phyloP scores from a whole-genome alignment of 2,888 invertebrate species.

The Congeria kusceri region DNA sequence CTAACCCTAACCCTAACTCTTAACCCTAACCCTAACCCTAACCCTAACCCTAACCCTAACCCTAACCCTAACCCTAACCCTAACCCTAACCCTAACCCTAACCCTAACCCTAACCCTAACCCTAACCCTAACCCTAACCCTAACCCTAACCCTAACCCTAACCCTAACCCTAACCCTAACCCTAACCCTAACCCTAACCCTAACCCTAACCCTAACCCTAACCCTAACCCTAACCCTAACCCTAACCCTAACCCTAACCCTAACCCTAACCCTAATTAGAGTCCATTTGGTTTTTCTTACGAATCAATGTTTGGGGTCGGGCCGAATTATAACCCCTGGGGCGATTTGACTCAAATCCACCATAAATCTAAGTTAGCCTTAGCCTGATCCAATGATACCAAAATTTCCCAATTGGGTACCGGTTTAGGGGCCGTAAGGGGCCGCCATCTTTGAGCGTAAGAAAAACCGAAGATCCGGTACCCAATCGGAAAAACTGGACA shows the following conservation, averaged over 20 bases:
- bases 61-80: conserved; percentile 44
- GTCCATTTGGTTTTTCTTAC: too few species aligned
- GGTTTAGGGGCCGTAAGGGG: too few species aligned
- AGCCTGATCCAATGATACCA: too few species aligned
- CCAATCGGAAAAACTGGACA: too few species aligned
- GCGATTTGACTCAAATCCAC: too few species aligned
- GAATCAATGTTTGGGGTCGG: too few species aligned
- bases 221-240: conserved; percentile 17
- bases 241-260: conserved; percentile 23
- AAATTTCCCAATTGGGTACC: too few species aligned
- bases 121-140: conserved; percentile 29
- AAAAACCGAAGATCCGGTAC: too few species aligned
- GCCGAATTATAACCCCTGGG: too few species aligned
- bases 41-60: conserved; percentile 67
- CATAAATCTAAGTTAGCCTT: too few species aligned
- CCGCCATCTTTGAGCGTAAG: too few species aligned
- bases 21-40: conserved; percentile 70
- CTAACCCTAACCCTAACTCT: conserved; percentile 63
- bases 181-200: conserved; percentile 59
- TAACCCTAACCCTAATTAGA: conserved; percentile 47
- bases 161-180: conserved; percentile 21
- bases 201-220: conserved; percentile 43
- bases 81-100: conserved; percentile 42
- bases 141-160: conserved; percentile 19
- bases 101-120: conserved; percentile 48